phyloP scores from a whole-genome alignment of 2,797 vertebrate genomes.

The Enteromius paludinosus region DNA sequence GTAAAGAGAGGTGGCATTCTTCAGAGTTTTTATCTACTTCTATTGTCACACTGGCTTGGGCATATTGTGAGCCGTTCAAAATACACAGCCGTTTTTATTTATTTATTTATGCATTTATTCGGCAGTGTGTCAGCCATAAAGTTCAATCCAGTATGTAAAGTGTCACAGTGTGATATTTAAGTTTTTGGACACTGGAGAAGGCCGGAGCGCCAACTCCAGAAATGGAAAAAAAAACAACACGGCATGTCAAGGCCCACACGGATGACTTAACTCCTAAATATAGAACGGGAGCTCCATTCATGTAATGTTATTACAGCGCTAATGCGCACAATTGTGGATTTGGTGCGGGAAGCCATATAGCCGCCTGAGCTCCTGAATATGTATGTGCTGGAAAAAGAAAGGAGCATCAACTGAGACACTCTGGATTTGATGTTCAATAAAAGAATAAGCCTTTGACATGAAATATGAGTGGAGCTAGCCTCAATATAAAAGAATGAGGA shows the following conservation, averaged over 20 bases:
- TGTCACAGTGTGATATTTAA: conserved; percentile 66
- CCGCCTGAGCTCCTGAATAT: conserved; percentile 76
- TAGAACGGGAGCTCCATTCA: conserved; percentile 72
- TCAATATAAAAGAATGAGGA: conserved; percentile 82
- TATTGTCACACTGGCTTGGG: conserved; percentile 40
- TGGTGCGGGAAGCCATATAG: conserved; percentile 70
- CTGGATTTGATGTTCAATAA: conserved; percentile 86
- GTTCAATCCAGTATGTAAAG: conserved; percentile 67
- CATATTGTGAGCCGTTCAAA: conserved; percentile 47
- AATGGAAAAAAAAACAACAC: conserved; percentile 29
- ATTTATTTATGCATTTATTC: conserved; percentile 40
- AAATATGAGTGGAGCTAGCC: conserved; percentile 78
- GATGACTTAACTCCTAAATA: conserved; percentile 77
- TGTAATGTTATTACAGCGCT: conserved; percentile 75
- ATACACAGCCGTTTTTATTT: conserved; percentile 36
- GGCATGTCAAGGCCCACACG: conserved; percentile 51
- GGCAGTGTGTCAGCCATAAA: conserved; percentile 63
- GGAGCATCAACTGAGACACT: conserved; percentile 74
- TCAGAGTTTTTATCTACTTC: conserved; percentile 24
- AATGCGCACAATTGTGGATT: conserved; percentile 77
- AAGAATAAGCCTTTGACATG: conserved; percentile 83
- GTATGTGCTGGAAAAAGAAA: conserved; percentile 68
- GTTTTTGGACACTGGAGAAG: conserved; percentile 65
- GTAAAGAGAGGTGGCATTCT: conserved; percentile 20
- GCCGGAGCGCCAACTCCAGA: conserved; percentile 50